A percentile compares a stretch with the other conserved stretches of the same genome.
These are phyloP conservation scores for Rhodinocichla rosea DNA, from an alignment of 2,113 vertebrate species.

Conservation along the genomic window DNA sequence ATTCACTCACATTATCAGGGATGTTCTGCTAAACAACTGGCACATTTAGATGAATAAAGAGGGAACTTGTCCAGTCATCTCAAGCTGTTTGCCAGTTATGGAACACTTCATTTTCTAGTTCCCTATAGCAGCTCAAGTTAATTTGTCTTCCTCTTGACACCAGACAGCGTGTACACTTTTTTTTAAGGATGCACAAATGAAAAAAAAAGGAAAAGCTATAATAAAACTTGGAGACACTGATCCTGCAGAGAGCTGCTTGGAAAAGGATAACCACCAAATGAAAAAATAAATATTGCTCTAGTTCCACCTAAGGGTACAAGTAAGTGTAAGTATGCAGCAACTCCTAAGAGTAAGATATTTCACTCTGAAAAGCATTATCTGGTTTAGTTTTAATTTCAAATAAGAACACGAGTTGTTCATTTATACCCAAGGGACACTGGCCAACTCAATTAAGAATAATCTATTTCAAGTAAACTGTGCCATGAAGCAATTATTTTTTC, in stretches of 20 bases:
- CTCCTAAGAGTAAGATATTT: not conserved
- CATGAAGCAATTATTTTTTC: not conserved
- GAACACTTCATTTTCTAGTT: constrained; percentile 50
- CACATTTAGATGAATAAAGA: constrained; percentile 6
- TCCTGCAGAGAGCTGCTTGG: not conserved
- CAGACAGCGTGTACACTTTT: not conserved
- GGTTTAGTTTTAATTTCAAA: not conserved
- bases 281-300: constrained; percentile 22
- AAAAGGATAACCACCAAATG: not conserved
- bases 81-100: constrained; percentile 24
- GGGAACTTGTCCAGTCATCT: constrained; percentile 46
- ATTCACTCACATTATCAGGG: not conserved
- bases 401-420: not conserved
- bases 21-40: constrained; percentile 14
- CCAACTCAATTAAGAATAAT: not conserved
- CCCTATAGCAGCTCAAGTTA: constrained; percentile 13
- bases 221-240: not conserved
- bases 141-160: constrained; percentile 13
- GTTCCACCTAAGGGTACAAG: not conserved
- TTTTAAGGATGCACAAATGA: not conserved
- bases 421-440: not conserved
- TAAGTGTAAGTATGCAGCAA: not conserved
- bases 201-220: not conserved
- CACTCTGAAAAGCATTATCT: not conserved
- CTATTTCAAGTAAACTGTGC: not conserved